Base-by-base conservation (phyloP, 2,888 invertebrate genomes). In the Pristionchus mayeri region DNA sequence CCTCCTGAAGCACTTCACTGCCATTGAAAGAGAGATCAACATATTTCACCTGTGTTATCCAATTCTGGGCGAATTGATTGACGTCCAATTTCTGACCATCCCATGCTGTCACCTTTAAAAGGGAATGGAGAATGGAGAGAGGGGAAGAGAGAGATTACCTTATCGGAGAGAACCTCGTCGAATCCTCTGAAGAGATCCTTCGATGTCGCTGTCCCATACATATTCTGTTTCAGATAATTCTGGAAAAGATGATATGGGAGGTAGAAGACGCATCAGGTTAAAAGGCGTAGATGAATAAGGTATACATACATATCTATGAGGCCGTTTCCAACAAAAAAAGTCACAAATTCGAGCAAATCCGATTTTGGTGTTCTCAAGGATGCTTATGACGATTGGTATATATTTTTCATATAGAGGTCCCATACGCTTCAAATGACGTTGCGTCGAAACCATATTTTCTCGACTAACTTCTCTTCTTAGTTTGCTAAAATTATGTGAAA, bases 161-260 rank as follows among this genome's bases (percentile, higher is more conserved):
- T 54, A 3, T 88, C 86, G 1, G 90, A 87, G 9, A 90, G 88
- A 83, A 93, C 96, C 92, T 95, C 94, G 85, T 95, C 95, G 87
- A 96, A 94, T 40, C 95, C 95, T 79, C 95, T 94, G 97, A 97
- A 97, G 0, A 97, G 94, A 92, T 97, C 96, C 90, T 96, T 94
- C 21, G 95, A 95, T 87, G 96, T 96, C 21, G 96, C 96, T 92
- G 95, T 96, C 75, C 94, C 94, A 93, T 95, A 96, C 90, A 95
- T 95, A 92, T 95, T 95, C 54, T 94, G 94, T 87, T 94, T 95
- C 85, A 96, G 93, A 93, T 96, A 96, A 79, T 95, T 95, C 92
- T 95, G 95, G 93, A 48, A 57, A 57, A 13, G 21, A 7, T 9
- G 44, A 44, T 9, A 44, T 9, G 44, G 7, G 44, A 44, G 13